A percentile compares a stretch with the other conserved stretches of the same genome.
Evolutionary conservation across 2,797 vertebrate species (phyloP).

Genomic region (Phalloptychus januarius): DNA sequence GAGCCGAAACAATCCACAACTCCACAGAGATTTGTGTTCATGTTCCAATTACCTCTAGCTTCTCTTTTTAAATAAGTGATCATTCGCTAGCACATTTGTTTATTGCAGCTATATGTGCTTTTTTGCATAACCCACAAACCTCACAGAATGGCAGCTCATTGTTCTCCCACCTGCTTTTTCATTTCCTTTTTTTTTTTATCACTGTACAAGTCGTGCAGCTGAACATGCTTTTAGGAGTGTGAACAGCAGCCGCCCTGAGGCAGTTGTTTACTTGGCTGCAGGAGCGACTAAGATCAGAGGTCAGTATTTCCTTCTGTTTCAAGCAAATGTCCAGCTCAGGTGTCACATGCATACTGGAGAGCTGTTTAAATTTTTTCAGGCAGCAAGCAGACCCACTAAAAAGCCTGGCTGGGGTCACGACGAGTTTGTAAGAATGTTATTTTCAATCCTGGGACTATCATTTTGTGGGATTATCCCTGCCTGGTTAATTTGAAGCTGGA

Average conservation of each 20-base stretch:
- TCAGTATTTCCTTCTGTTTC: constrained; percentile 63
- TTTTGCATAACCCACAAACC: constrained; percentile 23
- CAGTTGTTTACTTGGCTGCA: constrained; percentile 20
- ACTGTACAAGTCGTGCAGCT: not conserved
- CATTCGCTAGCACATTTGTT: constrained; percentile 18
- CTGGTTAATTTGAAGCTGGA: constrained; percentile 59
- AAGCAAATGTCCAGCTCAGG: constrained; percentile 49
- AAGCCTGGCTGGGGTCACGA: constrained; percentile 33
- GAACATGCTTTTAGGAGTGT: constrained; percentile 6
- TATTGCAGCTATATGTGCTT: constrained; percentile 1
- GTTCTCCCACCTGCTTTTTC: constrained; percentile 14
- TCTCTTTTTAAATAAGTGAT: constrained; percentile 43
- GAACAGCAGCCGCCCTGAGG: not conserved
- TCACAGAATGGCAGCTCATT: constrained; percentile 8
- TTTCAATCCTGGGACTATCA: constrained; percentile 51
- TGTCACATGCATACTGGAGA: constrained; percentile 48
- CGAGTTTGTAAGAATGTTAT: constrained; percentile 56
- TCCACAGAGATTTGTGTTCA: constrained; percentile 40
- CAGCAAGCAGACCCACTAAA: constrained; percentile 16
- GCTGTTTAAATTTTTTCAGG: constrained; percentile 38
- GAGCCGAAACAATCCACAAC: constrained; percentile 38
- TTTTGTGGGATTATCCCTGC: constrained; percentile 56
- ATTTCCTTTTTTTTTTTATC: not conserved
- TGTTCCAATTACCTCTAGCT: constrained; percentile 59
- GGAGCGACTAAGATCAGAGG: constrained; percentile 53